Base-by-base conservation (phyloP, 2,113 vertebrate species). In the Carassius gibelio region DNA sequence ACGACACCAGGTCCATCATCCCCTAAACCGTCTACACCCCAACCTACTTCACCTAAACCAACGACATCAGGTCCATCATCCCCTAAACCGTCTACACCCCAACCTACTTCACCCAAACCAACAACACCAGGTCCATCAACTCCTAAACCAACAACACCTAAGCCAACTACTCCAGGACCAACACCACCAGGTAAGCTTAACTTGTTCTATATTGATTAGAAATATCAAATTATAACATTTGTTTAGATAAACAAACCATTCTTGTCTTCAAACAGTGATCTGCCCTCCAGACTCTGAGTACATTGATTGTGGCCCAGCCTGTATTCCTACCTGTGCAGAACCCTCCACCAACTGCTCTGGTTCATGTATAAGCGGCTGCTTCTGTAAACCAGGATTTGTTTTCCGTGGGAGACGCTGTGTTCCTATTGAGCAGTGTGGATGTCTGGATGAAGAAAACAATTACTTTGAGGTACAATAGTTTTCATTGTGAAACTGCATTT, bases 371-470 rank as follows among this genome's bases (percentile, higher is more conserved):
- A 93, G 87, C 0, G 95, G 92, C 64, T 96, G 95, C 64, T 94
- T 95, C 92, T 97, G 96, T 64, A 93, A 94, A 84, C 91, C 92
- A 19, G 95, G 95, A 6, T 95, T 92, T 87, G 90, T 96, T 88
- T 94, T 95, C 75, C 92, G 88, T 8, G 91, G 90, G 6, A 71
- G 45, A 1, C 88, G 4, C 9, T 96, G 96, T 78, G 89, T 97
- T 50, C 93, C 88, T 1, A 85, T 93, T 38, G 93, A 95, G 4
- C 91, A 91, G 84, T 97, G 96, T 85, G 90, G 91, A 36, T 96
- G 95, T 84, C 87, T 94, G 89, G 94, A 95, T 80, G 89, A 92
- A 14, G 3, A 93, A 0, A 91, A 92, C 36, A 94, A 94, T 88
- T 96, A 96, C 55, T 95, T 94, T 85, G 88, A 96, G 95, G 96